Evolutionary conservation across 2,888 invertebrate species (phyloP).

Genomic region (Cacoxenus indagator): DNA sequence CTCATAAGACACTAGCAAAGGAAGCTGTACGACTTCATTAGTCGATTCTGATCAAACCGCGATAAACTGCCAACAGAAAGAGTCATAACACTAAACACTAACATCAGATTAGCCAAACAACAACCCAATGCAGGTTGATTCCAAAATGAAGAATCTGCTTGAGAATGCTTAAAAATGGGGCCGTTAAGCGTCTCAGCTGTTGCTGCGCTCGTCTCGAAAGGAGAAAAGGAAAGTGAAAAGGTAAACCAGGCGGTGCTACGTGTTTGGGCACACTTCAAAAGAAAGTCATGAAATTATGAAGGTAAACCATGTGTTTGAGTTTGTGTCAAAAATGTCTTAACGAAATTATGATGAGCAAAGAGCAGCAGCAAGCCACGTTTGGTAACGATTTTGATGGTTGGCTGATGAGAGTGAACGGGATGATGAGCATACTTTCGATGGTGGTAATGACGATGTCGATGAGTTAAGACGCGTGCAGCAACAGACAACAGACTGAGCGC

Average conservation of each 20-base stretch:
- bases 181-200: slow-evolving; percentile 41
- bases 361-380: not conserved
- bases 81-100: slow-evolving; percentile 6
- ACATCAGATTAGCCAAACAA: not conserved
- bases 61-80: not conserved
- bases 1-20: too few relatives aligned
- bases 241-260: slow-evolving; percentile 48
- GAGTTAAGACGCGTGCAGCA: slow-evolving; percentile 16
- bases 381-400: not conserved
- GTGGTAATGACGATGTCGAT: slow-evolving; percentile 40
- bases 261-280: slow-evolving; percentile 32
- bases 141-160: not conserved
- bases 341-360: slow-evolving; percentile 1
- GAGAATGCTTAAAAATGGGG: slow-evolving; percentile 13
- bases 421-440: slow-evolving; percentile 1
- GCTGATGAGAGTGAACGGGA: not conserved
- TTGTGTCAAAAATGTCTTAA: slow-evolving; percentile 22
- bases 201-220: slow-evolving; percentile 26
- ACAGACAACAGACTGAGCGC: not conserved
- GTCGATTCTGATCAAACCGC: slow-evolving; percentile 13
- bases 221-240: slow-evolving; percentile 6
- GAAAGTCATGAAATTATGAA: slow-evolving; percentile 35
- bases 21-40: too few relatives aligned
- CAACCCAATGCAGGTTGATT: not conserved
- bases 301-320: slow-evolving; percentile 52